These are phyloP conservation scores for Drosophila pegasa DNA, from an alignment of 2,888 invertebrate genomes.

Conservation along the genomic window DNA sequence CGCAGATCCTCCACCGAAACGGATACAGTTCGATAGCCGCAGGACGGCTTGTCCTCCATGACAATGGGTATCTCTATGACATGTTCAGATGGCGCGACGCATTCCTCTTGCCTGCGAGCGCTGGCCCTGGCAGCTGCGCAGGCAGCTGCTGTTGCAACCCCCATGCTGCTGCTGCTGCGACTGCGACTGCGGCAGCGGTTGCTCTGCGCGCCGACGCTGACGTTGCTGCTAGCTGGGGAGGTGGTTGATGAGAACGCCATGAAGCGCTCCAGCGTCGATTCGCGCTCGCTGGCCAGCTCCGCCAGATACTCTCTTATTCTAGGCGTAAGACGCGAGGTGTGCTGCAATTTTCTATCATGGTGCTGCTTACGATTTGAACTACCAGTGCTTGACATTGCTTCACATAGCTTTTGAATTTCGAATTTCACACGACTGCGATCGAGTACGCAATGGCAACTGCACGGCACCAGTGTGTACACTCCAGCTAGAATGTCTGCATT, in stretches of 20 bases:
- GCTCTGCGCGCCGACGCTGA: constrained; percentile 54
- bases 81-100: background rate
- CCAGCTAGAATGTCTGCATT: background rate
- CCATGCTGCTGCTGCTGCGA: constrained; percentile 3
- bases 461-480: constrained; percentile 25
- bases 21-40: constrained; percentile 4
- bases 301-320: constrained; percentile 63
- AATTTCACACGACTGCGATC: constrained; percentile 24
- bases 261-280: constrained; percentile 61
- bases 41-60: constrained; percentile 24
- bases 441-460: constrained; percentile 15
- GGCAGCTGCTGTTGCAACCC: constrained; percentile 36
- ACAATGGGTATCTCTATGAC: constrained; percentile 56
- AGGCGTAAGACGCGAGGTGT: constrained; percentile 58
- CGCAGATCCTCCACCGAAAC: constrained; percentile 60
- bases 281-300: constrained; percentile 59
- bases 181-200: constrained; percentile 5
- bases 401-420: constrained; percentile 28
- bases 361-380: constrained; percentile 27
- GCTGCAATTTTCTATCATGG: constrained; percentile 29
- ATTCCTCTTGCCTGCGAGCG: background rate
- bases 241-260: constrained; percentile 63
- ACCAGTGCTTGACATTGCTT: constrained; percentile 41
- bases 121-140: constrained; percentile 17
- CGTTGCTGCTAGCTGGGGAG: constrained; percentile 63